Evolutionary conservation across 2,797 vertebrate genomes (phyloP).

Genomic region (Heliangelus exortis): DNA sequence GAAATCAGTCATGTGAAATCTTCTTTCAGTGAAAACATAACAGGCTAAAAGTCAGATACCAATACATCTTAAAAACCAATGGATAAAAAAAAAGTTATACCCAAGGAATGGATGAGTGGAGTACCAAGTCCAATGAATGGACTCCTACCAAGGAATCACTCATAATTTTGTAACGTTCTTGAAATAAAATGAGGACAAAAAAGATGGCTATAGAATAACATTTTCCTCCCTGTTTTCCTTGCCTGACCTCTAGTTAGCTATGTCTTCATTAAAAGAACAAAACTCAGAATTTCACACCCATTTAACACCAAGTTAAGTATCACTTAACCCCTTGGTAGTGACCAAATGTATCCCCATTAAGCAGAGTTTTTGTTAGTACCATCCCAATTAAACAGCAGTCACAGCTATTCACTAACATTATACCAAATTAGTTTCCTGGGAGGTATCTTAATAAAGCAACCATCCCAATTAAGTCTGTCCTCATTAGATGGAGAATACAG

Average conservation of each 20-base stretch:
- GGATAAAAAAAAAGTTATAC: neutral
- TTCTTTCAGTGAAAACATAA: neutral
- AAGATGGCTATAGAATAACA: neutral
- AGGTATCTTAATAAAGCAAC: slow-evolving; percentile 77
- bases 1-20: neutral
- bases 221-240: slow-evolving; percentile 42
- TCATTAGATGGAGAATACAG: slow-evolving; percentile 76
- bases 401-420: slow-evolving; percentile 76
- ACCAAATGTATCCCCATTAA: slow-evolving; percentile 64
- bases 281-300: slow-evolving; percentile 60
- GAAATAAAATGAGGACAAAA: neutral
- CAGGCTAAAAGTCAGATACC: neutral
- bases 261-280: slow-evolving; percentile 55
- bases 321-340: slow-evolving; percentile 66
- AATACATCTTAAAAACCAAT: neutral
- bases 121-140: neutral
- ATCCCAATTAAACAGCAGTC: slow-evolving; percentile 73
- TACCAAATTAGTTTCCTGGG: slow-evolving; percentile 77
- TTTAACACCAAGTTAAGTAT: slow-evolving; percentile 69
- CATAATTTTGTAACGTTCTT: neutral
- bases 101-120: neutral
- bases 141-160: neutral
- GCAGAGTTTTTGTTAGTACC: slow-evolving; percentile 67
- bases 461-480: slow-evolving; percentile 76
- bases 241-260: slow-evolving; percentile 53